Conservation (phyloP, 2,797 vertebrate genomes). For the Sparus aurata region DNA sequence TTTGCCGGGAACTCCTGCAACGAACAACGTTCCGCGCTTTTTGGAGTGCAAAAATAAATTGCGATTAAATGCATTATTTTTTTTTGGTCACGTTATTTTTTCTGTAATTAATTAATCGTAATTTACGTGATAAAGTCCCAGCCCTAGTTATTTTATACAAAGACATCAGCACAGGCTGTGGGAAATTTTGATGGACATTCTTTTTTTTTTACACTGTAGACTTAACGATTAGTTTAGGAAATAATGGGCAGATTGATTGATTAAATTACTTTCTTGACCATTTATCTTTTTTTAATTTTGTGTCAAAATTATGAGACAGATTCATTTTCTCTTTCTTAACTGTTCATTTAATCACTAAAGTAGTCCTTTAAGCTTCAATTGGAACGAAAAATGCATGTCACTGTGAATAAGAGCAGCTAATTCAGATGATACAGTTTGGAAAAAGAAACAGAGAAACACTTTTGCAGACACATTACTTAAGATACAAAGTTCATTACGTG, state of each 20-base stretch:
- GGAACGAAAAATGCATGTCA: background rate
- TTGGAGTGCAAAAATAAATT: no score
- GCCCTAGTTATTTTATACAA: background rate
- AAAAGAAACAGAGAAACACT: background rate
- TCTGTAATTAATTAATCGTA: no score
- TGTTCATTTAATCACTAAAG: background rate
- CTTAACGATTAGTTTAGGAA: background rate
- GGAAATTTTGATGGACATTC: background rate
- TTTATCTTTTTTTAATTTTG: background rate
- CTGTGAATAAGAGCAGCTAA: background rate
- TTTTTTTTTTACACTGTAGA: background rate
- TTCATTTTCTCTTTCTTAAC: background rate
- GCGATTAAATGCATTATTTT: no score
- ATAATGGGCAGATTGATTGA: background rate
- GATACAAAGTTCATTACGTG: conserved; percentile 15
- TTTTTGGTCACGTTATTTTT: no score
- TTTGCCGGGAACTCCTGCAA: no score
- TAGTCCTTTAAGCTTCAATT: background rate
- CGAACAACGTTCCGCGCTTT: no score
- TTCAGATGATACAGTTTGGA: background rate
- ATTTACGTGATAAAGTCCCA: no score
- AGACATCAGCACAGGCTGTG: background rate
- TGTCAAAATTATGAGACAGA: background rate
- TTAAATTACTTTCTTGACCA: background rate
- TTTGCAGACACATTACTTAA: background rate